Conservation (phyloP, 2,113 vertebrate genomes). For the Cettia cetti region DNA sequence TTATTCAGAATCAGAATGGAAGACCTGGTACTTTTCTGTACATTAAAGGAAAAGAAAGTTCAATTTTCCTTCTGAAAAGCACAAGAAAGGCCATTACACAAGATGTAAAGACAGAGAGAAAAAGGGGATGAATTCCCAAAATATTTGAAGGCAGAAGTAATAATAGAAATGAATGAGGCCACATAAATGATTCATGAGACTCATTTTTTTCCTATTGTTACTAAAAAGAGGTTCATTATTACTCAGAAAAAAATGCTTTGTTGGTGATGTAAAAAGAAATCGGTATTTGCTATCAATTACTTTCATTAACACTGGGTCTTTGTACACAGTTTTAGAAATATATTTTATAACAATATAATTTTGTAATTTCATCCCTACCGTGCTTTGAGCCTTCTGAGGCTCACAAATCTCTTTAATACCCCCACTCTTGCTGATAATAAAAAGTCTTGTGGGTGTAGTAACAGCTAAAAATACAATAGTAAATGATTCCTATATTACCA, state of each 20-base stretch:
- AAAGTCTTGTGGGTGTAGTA: slow-evolving; percentile 48
- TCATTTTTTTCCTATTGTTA: slow-evolving; percentile 54
- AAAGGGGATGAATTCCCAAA: slow-evolving; percentile 56
- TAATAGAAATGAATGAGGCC: slow-evolving; percentile 50
- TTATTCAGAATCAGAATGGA: slow-evolving; percentile 55
- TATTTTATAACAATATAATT: slow-evolving; percentile 64
- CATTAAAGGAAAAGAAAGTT: slow-evolving; percentile 59
- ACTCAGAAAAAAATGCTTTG: slow-evolving; percentile 36
- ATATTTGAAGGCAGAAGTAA: slow-evolving; percentile 63
- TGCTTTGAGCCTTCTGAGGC: slow-evolving; percentile 48
- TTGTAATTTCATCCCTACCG: slow-evolving; percentile 52
- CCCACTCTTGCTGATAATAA: slow-evolving; percentile 50
- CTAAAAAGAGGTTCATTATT: slow-evolving; percentile 53
- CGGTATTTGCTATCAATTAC: slow-evolving; percentile 65
- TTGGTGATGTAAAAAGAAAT: slow-evolving; percentile 52
- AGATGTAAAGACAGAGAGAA: slow-evolving; percentile 50
- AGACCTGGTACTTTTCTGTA: slow-evolving; percentile 52
- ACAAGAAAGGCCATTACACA: slow-evolving; percentile 51
- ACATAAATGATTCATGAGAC: slow-evolving; percentile 60
- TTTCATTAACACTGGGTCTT: slow-evolving; percentile 50
- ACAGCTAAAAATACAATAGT: slow-evolving; percentile 58
- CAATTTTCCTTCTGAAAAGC: slow-evolving; percentile 60
- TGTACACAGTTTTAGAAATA: slow-evolving; percentile 46
- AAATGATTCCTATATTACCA: slow-evolving; percentile 48
- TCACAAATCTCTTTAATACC: slow-evolving; percentile 64